phyloP scores from a whole-genome alignment of 2,888 invertebrate species.

The Acleris literana region DNA sequence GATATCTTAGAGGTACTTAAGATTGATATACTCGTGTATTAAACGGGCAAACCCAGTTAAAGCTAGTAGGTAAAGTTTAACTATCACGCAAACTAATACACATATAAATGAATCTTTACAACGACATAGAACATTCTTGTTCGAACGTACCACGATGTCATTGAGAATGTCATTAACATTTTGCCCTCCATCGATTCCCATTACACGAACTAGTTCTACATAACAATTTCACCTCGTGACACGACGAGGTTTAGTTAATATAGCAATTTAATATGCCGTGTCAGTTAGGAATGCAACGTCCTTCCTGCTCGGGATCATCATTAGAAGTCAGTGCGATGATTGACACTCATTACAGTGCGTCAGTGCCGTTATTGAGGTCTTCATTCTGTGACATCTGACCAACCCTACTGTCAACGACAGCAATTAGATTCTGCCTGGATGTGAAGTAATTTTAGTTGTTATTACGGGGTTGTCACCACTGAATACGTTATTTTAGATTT shows the following conservation, averaged over 20 bases:
- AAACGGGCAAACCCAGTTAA: no score
- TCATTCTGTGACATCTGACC: conserved; percentile 31
- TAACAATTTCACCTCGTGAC: conserved; percentile 32
- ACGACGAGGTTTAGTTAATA: conserved; percentile 18
- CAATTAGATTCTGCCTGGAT: conserved; percentile 11
- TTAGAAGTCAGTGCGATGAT: conserved; percentile 19
- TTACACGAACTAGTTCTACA: conserved; percentile 26
- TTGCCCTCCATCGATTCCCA: conserved; percentile 11
- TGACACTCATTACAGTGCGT: conserved; percentile 24
- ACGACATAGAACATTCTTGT: no score
- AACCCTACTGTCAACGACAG: conserved; percentile 12
- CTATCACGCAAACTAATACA: no score
- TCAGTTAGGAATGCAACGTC: conserved; percentile 13
- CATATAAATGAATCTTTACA: no score
- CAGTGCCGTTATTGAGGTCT: conserved; percentile 18
- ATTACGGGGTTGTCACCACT: neutral
- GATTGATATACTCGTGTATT: no score
- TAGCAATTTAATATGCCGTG: conserved; percentile 22
- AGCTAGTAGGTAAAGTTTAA: no score
- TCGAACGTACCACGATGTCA: conserved; percentile 16
- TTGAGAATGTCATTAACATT: conserved; percentile 16
- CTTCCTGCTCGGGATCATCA: conserved; percentile 27
- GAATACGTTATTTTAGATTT: neutral
- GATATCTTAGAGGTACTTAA: no score
- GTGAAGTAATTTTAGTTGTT: neutral